Base-by-base conservation (phyloP, 2,888 invertebrate species). In the Ophraella communa region DNA sequence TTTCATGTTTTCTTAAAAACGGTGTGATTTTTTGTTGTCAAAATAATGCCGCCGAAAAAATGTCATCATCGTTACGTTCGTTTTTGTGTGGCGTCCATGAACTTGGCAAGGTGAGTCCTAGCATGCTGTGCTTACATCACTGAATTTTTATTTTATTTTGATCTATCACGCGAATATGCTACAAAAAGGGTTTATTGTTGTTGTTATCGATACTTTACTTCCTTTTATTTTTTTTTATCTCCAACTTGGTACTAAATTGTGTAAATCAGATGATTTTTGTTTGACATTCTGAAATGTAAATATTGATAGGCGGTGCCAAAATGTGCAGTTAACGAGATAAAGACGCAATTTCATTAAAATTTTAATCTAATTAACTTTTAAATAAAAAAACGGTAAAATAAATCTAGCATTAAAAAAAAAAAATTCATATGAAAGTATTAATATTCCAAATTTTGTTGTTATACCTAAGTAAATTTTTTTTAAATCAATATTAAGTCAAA, bases 71-170 rank as follows among this genome's bases (percentile, higher is more conserved):
- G 54, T 61, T 54, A 35, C 30, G 61, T 53, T 35, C 20, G 45
- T 64, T 30, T 51, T 52, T 44, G 42, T 56, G 67, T 62, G 66
- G 64, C 67, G 66, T 63, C 71, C 72, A 63, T 72, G 72, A 72
- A 72, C 72, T 71, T 71, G 69, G 54, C 71, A 71, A 71, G 72
- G 72, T 72, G 68, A 72, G 72, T 69, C 20, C 49, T 33, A 27
- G 42, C 51, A 44, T 59, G 23, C 49, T 39, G 49, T 51, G 49
- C 59, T 51, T 59, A 59, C 60, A 53, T 60, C 61, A 65, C 54
- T 53, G 23, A 56, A 54, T 57, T 24, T 54, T 45, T 47, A 17
- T 58, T 65, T 62, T 65, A 53, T 62, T 44, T 45, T 30, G 33
- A 51, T 58, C 53, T 20, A 39, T 30, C 52, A 62, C 62, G 58